Conservation (phyloP, 2,113 vertebrate species). For the Forbesichthys agassizii region DNA sequence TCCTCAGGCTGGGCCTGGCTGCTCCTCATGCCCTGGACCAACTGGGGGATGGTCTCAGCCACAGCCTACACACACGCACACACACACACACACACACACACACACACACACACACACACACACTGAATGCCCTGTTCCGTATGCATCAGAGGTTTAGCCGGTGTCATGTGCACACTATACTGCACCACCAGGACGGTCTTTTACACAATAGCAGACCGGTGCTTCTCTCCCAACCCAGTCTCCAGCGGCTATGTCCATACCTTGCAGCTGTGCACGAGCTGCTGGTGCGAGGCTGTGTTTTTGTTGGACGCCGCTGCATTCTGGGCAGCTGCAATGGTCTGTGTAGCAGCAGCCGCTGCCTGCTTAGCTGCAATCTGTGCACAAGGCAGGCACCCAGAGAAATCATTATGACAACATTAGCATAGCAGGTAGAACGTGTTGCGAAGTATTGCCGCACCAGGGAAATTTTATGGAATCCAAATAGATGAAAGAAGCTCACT, state of each 20-base stretch:
- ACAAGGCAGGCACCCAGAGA: conserved; percentile 30
- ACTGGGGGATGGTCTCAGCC: conserved; percentile 93
- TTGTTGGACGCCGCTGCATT: conserved; percentile 96
- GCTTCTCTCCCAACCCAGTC: not conserved
- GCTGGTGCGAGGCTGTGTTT: conserved; percentile 93
- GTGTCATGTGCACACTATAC: not conserved
- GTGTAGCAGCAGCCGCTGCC: conserved; percentile 94
- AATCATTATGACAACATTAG: conserved; percentile 31
- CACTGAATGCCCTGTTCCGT: not conserved
- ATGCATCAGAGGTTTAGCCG: not conserved
- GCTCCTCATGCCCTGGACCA: conserved; percentile 94
- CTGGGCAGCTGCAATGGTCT: conserved; percentile 97
- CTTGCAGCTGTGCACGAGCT: conserved; percentile 98
- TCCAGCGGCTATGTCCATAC: conserved; percentile 66
- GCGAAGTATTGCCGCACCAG: not conserved
- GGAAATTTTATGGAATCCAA: too few species aligned
- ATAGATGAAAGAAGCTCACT: not conserved
- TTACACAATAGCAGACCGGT: not conserved
- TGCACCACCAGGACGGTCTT: not conserved
- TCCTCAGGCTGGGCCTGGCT: conserved; percentile 95
- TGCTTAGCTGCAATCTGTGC: conserved; percentile 93
- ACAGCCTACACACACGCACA: conserved; percentile 78
- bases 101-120: conserved; percentile 10
- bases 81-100: conserved; percentile 8
- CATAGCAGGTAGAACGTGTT: conserved; percentile 2